phyloP scores from a whole-genome alignment of 2,888 invertebrate species.

The Pediacus dermestoides region DNA sequence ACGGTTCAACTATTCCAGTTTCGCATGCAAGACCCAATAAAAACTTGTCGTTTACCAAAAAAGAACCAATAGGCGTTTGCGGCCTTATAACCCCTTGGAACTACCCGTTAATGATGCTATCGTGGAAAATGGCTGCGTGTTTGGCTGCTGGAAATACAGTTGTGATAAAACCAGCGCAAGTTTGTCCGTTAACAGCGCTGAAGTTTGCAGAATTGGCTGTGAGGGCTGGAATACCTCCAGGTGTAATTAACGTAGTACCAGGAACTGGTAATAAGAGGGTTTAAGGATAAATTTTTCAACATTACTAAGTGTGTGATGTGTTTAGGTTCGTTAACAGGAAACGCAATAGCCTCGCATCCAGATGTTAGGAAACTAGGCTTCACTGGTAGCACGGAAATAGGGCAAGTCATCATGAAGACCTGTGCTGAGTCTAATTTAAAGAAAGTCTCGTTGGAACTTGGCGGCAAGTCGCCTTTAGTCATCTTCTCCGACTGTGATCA shows the following conservation, averaged over 20 bases:
- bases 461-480: slow-evolving; percentile 93
- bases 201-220: slow-evolving; percentile 91
- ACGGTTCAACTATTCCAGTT: slow-evolving; percentile 88
- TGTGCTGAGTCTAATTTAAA: slow-evolving; percentile 90
- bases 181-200: slow-evolving; percentile 87
- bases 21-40: slow-evolving; percentile 87
- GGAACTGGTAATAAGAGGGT: slow-evolving; percentile 60
- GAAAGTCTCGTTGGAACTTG: slow-evolving; percentile 90
- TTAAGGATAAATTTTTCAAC: no score
- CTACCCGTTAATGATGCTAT: slow-evolving; percentile 97
- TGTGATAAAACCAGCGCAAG: slow-evolving; percentile 91
- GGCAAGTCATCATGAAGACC: slow-evolving; percentile 87
- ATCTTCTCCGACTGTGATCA: slow-evolving; percentile 93
- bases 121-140: slow-evolving; percentile 98
- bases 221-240: slow-evolving; percentile 89
- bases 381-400: slow-evolving; percentile 92
- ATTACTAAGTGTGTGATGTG: no score
- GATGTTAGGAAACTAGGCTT: slow-evolving; percentile 89
- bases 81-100: slow-evolving; percentile 96
- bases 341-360: slow-evolving; percentile 83
- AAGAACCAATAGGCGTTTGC: slow-evolving; percentile 91
- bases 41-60: slow-evolving; percentile 82
- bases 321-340: slow-evolving; percentile 73
- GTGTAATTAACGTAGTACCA: slow-evolving; percentile 90
- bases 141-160: slow-evolving; percentile 95